Base-by-base conservation (phyloP, 2,888 invertebrate genomes). In the Altica lythri region DNA sequence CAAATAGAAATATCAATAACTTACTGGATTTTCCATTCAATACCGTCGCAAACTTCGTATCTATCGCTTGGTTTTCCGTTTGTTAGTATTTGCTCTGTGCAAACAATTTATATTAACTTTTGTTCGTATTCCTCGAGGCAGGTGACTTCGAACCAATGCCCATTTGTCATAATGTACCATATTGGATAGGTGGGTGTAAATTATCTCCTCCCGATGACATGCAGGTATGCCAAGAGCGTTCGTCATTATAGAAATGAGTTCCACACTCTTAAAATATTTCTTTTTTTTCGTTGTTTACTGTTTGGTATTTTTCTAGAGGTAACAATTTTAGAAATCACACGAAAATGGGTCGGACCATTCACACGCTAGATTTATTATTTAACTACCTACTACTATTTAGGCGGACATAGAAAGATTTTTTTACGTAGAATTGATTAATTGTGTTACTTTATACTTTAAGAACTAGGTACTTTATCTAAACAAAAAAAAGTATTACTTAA, bases 61-160 rank as follows among this genome's bases (percentile, higher is more conserved):
- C 32, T 12, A 5, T 32, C 32, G 10, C 2, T 16, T 19, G 25
- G 32, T 40, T 49, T 42, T 37, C 22, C 32, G 32, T 40, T 40
- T 49, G 34, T 46, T 51, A 52, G 42, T 44, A 54, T 56, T 61
- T 61, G 60, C 55, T 59, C 57, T 53, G 51, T 45, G 60, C 60
- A 60, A 62, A 57, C 62, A 62, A 44, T 55, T 56, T 62, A 49
- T 51, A 49, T 49, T 42, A 49, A 49, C 49, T 59, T 61, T 60
- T 62, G 56, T 62, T 56, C 51, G 53, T 13, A 22, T 46, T 30
- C 44, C 35, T 43, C 30, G 40, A 40, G 49, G 32, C 49, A 49
- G 40, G 32, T 49, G 49, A 48, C 32, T 42, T 19, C 32, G 32
- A 42, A 32, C 34, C 49, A 30, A 44, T 46, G 53, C 49, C 45